phyloP scores from a whole-genome alignment of 2,888 invertebrate genomes.

The Griposia aprilina region DNA sequence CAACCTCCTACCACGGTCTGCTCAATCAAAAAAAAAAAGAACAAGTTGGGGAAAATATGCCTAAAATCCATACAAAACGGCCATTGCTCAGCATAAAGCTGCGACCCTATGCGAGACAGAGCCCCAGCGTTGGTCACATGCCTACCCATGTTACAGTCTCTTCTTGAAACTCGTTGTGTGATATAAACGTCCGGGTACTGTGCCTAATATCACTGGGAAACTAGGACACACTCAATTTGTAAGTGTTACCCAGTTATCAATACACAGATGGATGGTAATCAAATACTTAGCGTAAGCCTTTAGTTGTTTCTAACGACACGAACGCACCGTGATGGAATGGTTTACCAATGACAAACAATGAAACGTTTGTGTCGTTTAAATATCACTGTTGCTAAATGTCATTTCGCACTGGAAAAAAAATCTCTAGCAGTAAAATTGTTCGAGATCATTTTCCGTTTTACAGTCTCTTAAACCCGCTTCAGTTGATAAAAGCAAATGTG shows the following conservation, averaged over 20 bases:
- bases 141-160: not conserved
- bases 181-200: not conserved
- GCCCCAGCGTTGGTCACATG: not conserved
- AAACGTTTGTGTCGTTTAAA: conserved; percentile 14
- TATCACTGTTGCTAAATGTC: conserved; percentile 9
- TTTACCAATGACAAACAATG: conserved; percentile 15
- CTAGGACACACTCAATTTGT: conserved; percentile 8
- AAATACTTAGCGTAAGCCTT: conserved; percentile 21
- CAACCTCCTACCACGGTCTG: no score
- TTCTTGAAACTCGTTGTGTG: not conserved
- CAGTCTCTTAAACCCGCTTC: not conserved
- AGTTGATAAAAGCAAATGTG: not conserved
- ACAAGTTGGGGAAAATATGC: no score
- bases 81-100: no score
- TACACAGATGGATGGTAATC: conserved; percentile 19
- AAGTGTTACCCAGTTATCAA: conserved; percentile 6
- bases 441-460: not conserved
- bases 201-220: not conserved
- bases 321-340: not conserved
- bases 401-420: not conserved
- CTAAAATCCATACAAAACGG: no score
- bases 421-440: not conserved
- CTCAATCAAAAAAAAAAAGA: no score
- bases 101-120: no score
- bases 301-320: conserved; percentile 33